Percentiles rank a stretch among this genome's conserved stretches.
Conservation (phyloP, 2,113 vertebrate species). For the Tonatia bakeri region DNA sequence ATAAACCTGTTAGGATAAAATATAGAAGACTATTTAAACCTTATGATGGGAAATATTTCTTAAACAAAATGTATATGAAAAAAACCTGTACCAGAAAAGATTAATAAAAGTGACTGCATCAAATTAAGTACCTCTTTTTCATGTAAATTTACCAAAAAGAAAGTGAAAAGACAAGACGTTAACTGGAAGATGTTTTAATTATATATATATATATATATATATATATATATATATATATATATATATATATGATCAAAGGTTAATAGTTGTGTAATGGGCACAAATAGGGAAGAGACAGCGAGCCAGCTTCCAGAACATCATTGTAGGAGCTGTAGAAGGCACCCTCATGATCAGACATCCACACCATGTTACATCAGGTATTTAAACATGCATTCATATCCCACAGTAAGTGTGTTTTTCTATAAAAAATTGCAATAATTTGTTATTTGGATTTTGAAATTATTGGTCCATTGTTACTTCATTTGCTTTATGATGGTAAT, state of each 20-base stretch:
- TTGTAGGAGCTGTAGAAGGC: neutral
- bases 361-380: neutral
- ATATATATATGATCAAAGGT: neutral
- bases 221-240: neutral
- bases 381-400: neutral
- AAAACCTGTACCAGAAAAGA: neutral
- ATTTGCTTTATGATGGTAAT: neutral
- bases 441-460: neutral
- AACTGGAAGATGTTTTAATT: conserved; percentile 13
- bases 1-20: neutral
- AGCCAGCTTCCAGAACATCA: neutral
- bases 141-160: neutral
- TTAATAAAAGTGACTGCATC: neutral
- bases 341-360: neutral
- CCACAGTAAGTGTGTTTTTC: neutral
- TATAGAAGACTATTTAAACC: neutral
- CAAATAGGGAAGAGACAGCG: neutral
- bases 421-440: neutral
- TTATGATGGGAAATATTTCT: neutral
- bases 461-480: neutral
- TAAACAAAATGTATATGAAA: neutral
- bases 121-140: neutral
- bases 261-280: neutral
- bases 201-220: neutral
- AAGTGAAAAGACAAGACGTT: neutral